phyloP scores from a whole-genome alignment of 2,888 invertebrate species.

The Cephalotes varians region DNA sequence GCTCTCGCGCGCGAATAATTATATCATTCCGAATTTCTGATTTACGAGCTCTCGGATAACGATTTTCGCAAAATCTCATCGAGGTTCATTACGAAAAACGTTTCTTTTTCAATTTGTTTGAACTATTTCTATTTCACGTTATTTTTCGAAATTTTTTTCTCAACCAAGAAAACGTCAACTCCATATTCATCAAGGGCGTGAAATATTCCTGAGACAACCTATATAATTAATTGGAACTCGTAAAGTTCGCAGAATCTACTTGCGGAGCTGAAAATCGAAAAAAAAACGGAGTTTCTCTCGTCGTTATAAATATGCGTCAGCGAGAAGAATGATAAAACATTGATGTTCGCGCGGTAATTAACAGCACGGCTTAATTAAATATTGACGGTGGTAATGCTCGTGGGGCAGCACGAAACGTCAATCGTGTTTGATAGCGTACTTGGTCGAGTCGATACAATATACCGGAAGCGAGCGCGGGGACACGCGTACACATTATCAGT shows the following conservation, averaged over 20 bases:
- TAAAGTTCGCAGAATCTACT: background rate
- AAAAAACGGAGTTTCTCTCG: background rate
- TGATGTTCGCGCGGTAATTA: conserved; percentile 34
- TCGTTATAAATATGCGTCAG: background rate
- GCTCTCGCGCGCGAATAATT: conserved; percentile 25
- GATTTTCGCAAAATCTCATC: background rate
- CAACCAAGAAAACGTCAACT: background rate
- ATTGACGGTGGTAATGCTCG: conserved; percentile 6
- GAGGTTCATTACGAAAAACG: background rate
- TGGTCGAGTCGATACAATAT: conserved; percentile 62
- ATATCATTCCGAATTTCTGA: conserved; percentile 19
- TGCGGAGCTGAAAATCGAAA: conserved; percentile 10
- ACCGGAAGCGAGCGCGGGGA: conserved; percentile 34
- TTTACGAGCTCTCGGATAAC: background rate
- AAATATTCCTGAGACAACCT: conserved; percentile 17
- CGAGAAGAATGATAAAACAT: conserved; percentile 3
- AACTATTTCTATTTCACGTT: background rate
- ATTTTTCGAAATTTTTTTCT: background rate
- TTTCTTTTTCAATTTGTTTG: background rate
- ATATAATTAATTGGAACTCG: conserved; percentile 12
- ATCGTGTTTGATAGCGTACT: conserved; percentile 50
- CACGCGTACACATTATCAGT: conserved; percentile 64
- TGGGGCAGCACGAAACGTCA: background rate
- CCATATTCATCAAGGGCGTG: background rate
- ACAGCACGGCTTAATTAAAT: conserved; percentile 33